Base-by-base conservation (phyloP, 2,113 vertebrate genomes). In the Burhinus oedicnemus region DNA sequence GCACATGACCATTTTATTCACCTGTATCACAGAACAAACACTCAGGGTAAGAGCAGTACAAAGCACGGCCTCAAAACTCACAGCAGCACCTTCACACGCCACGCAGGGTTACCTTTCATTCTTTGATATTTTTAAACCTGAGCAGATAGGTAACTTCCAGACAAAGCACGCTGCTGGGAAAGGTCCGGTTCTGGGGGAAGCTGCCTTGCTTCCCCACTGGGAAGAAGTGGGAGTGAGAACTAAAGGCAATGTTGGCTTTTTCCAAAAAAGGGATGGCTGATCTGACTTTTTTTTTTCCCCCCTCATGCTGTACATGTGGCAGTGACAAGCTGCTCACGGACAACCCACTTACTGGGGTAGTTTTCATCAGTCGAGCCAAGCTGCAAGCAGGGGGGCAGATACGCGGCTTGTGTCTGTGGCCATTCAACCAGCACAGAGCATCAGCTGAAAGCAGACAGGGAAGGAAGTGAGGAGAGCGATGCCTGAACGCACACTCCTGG, bases 241-340 rank as follows among this genome's bases (percentile, higher is more conserved):
- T 42, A 93, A 89, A 97, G 87, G 51, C 70, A 77, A 55, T 11
- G 2, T 74, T 93, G 85, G 68, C 62, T 90, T 91, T 68, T 97
- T 70, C 93, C 91, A 96, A 94, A 97, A 97, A 68, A 96, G 84
- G 96, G 78, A 38, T 74, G 83, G 83, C 81, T 91, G 87, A 51
- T 83, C 76, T 71, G 81, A 49, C 78, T 93, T 72, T 70, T 47
- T 44, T 51, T 16, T 61, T 81, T 26, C 12, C 22, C 49, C 1
- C 17, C 40, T 49, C 12, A 32, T 71, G 69, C 61, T 95, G 27
- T 83, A 71, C 54, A 45, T 58, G 88, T 60, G 38, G 76, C 38
- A 34, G 62, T 52, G 83, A 87, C 79, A 49, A 64, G 17, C 65
- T 82, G 79, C 93, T 96, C 70, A 12, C 2, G 11, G 68, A 52